Evolutionary conservation across 2,113 vertebrate species (phyloP).

Genomic region (Vidua macroura): DNA sequence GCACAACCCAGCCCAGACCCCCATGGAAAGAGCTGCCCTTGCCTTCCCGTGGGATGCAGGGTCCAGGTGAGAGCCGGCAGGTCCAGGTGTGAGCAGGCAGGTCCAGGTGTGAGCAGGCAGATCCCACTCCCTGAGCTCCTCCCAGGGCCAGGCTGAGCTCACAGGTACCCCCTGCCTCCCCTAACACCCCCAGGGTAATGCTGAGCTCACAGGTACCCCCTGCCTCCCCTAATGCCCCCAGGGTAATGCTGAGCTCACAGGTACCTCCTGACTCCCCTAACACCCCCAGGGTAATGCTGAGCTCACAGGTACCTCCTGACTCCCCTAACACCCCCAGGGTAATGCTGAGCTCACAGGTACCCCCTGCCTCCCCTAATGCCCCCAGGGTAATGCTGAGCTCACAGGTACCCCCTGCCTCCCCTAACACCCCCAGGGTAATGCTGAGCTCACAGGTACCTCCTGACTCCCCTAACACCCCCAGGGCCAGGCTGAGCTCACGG

Average conservation of each 20-base stretch:
- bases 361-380: neutral
- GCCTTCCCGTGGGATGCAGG: neutral
- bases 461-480: neutral
- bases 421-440: accelerated
- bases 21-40: accelerated
- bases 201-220: too few relatives aligned
- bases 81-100: too few relatives aligned
- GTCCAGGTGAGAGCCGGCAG: accelerated
- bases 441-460: neutral
- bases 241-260: too few relatives aligned
- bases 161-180: neutral
- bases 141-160: accelerated
- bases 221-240: too few relatives aligned
- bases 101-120: too few relatives aligned
- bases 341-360: too few relatives aligned
- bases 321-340: accelerated
- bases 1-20: neutral
- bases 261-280: neutral
- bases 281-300: accelerated
- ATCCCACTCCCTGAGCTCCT: accelerated
- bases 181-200: accelerated
- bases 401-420: neutral
- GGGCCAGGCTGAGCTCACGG: too few relatives aligned
- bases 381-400: accelerated
- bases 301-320: neutral